Conservation (phyloP, 2,797 vertebrate species). For the Sebastes goodei region DNA sequence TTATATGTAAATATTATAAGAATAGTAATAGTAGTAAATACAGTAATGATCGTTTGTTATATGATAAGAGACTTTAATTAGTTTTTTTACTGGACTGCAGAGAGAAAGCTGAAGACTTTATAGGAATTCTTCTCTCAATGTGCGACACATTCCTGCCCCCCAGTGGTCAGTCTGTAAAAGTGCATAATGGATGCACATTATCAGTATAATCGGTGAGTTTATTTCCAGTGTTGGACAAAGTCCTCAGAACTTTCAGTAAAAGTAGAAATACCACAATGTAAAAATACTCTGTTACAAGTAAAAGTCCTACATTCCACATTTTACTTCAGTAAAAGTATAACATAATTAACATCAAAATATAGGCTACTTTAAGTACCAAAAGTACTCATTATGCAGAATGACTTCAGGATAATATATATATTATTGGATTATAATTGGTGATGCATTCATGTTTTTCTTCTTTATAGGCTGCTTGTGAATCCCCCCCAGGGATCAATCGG, state of each 20-base stretch:
- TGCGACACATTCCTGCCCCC: conserved; percentile 29
- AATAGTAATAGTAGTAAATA: neutral
- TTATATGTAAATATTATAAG: neutral
- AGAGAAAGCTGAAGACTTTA: neutral
- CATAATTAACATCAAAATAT: neutral
- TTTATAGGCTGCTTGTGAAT: neutral
- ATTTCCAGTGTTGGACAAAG: neutral
- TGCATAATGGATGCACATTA: neutral
- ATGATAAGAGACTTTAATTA: neutral
- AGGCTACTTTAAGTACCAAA: neutral
- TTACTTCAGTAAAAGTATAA: neutral
- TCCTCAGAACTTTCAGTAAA: neutral
- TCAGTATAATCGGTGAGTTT: neutral
- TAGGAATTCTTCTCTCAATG: neutral
- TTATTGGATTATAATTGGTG: neutral
- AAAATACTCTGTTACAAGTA: neutral
- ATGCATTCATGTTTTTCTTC: neutral
- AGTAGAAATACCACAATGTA: neutral
- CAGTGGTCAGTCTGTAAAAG: neutral
- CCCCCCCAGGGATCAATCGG: no score
- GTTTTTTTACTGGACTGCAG: neutral
- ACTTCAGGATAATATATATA: no score
- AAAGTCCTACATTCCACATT: neutral
- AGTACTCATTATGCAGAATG: neutral
- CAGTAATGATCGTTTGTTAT: neutral